Base-by-base conservation (phyloP, 2,888 invertebrate species). In the Rhagonycha fulva region DNA sequence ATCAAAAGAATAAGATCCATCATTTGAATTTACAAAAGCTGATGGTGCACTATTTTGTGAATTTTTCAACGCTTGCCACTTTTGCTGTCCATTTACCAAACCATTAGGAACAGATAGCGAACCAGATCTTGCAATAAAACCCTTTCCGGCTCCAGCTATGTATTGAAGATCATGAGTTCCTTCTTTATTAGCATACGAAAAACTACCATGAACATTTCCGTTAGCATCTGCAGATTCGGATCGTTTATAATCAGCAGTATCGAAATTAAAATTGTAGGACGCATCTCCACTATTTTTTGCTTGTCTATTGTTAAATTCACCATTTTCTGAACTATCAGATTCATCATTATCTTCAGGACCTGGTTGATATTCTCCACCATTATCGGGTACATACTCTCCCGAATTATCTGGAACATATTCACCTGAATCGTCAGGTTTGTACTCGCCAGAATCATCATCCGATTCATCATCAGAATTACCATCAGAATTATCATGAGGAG, bases 1-100 rank as follows among this genome's bases (percentile, higher is more conserved):
- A 14, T 75, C 28, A 75, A 85, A 85, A 5, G 81, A 77, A 75
- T 85, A 85, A 7, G 85, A 85, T 5, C 82, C 84, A 75, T 85
- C 85, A 7, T 70, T 68, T 10, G 75, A 68, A 12, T 12, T 14
- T 28, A 26, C 14, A 60, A 71, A 71, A 62, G 62, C 5, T 14
- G 61, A 12, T 12, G 32, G 24, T 28, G 12, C 67, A 12, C 30
- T 24, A 62, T 68, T 24, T 28, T 28, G 10, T 23, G 28, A 19
- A 9, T 62, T 14, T 11, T 9, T n/a, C 12, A 47, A 19, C 7
- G 68, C n/a, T 30, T n/a, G 14, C 19, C 14, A 28, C 14, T 19
- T 62, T 60, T 19, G 47, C 1, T 66, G 63, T 3, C 80, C 81
- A 63, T 78, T 80, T 5, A 75, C 70, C 9, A 75, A 28, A 30